Conservation (phyloP, 2,888 invertebrate genomes). For the Incurvaria masculella region DNA sequence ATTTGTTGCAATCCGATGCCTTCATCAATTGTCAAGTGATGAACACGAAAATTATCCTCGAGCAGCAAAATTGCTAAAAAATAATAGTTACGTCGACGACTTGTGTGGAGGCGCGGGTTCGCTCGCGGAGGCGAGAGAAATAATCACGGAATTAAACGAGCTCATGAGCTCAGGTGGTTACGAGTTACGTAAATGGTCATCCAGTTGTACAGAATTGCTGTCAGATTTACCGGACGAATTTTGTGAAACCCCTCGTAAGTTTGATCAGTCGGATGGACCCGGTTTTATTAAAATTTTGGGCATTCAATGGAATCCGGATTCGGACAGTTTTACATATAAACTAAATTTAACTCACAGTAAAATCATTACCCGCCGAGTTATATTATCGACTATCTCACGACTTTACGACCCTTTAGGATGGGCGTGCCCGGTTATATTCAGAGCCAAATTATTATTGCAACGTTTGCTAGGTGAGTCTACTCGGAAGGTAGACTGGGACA, state of each 20-base stretch:
- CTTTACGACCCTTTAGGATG: conserved; percentile 1
- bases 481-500: too few species aligned
- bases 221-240: not conserved
- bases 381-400: not conserved
- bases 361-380: not conserved
- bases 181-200: conserved; percentile 2
- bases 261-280: not conserved
- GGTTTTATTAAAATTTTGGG: conserved; percentile 1
- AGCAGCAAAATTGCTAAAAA: not conserved
- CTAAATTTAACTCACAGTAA: not conserved
- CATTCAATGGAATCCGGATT: conserved; percentile 1
- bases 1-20: not conserved
- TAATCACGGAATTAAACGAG: not conserved
- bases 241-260: not conserved
- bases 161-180: not conserved
- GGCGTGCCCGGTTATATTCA: conserved; percentile 1
- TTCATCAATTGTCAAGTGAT: conserved; percentile 1
- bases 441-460: conserved; percentile 4
- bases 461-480: too few species aligned
- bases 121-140: not conserved
- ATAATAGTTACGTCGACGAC: not conserved
- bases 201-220: not conserved
- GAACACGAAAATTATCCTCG: not conserved
- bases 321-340: conserved; percentile 3
- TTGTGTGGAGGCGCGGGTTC: not conserved